phyloP scores from a whole-genome alignment of 2,888 invertebrate species.

The Rhamphomyia laevipes region DNA sequence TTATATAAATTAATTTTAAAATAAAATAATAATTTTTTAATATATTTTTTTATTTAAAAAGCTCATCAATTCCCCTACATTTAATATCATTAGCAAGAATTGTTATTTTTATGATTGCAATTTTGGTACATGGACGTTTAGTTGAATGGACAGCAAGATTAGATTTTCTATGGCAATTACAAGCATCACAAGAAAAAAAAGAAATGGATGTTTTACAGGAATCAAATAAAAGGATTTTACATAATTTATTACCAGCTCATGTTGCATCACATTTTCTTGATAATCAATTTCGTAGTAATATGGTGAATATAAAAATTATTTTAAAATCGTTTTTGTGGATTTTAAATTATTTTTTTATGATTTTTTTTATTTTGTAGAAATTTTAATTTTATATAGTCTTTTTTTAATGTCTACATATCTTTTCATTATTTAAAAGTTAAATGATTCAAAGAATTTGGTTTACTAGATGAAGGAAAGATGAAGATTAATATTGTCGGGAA shows the following conservation, averaged over 20 bases:
- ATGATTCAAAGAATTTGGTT: too few species aligned
- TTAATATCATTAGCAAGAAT: slow-evolving; percentile 69
- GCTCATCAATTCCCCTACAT: slow-evolving; percentile 64
- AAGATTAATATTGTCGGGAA: too few species aligned
- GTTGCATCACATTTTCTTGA: slow-evolving; percentile 87
- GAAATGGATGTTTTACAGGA: slow-evolving; percentile 89
- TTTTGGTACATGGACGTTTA: slow-evolving; percentile 68
- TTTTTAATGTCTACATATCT: neutral
- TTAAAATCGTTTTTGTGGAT: neutral
- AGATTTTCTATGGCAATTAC: slow-evolving; percentile 71
- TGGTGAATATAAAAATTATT: slow-evolving; percentile 43
- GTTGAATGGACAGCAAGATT: slow-evolving; percentile 85
- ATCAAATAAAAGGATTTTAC: slow-evolving; percentile 77
- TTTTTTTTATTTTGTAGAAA: neutral
- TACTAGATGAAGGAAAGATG: too few species aligned
- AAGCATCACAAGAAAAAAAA: slow-evolving; percentile 81
- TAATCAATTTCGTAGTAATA: slow-evolving; percentile 76
- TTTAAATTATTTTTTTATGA: neutral
- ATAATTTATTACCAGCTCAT: slow-evolving; percentile 82
- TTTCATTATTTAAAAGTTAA: too few species aligned
- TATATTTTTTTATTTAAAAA: slow-evolving; percentile 21
- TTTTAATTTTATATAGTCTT: neutral
- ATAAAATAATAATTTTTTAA: neutral
- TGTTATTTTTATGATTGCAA: slow-evolving; percentile 68
- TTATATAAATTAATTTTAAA: slow-evolving; percentile 27